These are phyloP conservation scores for Beaufortia kweichowensis DNA, from an alignment of 2,113 vertebrate genomes.

Conservation along the genomic window DNA sequence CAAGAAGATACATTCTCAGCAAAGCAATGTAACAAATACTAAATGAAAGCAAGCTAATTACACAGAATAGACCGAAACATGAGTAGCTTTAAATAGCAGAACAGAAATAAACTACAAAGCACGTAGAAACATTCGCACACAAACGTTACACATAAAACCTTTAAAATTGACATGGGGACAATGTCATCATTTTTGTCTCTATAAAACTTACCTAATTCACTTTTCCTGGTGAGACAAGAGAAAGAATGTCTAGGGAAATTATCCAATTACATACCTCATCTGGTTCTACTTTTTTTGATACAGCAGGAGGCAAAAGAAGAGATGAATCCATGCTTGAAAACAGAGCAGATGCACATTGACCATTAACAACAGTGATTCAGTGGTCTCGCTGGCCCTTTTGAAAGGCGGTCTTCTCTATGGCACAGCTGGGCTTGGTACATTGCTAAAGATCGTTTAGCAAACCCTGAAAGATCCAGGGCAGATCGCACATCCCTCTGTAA, in stretches of 20 bases:
- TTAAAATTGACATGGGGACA: too few species aligned
- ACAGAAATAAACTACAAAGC: too few species aligned
- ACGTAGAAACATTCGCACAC: too few species aligned
- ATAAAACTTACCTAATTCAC: neutral
- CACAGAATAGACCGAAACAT: too few species aligned
- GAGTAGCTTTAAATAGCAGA: too few species aligned
- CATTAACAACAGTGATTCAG: conserved; percentile 37
- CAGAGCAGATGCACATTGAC: conserved; percentile 43
- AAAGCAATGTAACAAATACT: too few species aligned
- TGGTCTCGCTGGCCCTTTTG: conserved; percentile 37
- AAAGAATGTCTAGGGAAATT: neutral
- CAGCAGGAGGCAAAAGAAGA: conserved; percentile 5
- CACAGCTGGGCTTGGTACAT: conserved; percentile 57
- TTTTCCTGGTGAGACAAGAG: neutral
- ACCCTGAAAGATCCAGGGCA: conserved; percentile 55
- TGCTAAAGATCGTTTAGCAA: conserved; percentile 52
- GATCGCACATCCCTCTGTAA: conserved; percentile 49
- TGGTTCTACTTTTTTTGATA: neutral
- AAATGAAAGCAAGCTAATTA: too few species aligned
- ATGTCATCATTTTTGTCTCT: too few species aligned
- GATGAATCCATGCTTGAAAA: conserved; percentile 34
- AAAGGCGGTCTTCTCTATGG: conserved; percentile 34
- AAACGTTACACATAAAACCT: too few species aligned
- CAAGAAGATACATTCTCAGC: too few species aligned
- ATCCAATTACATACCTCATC: conserved; percentile 23